Evolutionary conservation across 2,113 vertebrate genomes (phyloP), one percentile per base, ranked within the genome.

Genomic region (Nematolebias whitei): DNA sequence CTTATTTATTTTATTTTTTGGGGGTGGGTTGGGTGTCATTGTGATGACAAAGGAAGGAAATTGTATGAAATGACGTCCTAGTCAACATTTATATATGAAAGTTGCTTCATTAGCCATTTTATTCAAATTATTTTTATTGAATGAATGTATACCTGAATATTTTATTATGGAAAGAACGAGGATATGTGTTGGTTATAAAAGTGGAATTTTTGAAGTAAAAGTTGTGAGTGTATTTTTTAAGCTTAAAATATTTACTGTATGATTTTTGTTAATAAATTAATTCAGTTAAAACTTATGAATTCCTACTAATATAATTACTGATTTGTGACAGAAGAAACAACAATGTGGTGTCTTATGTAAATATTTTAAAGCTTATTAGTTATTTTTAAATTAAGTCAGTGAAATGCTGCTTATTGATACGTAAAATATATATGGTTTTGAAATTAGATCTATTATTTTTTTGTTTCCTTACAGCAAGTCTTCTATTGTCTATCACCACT

Each of bases 111-210:
- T 22, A 39, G 18, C 19, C 59, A 23, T 35, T 15, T 22, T 48
- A 56, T 59, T 55, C 76, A 18, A 16, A 44, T 16, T 18, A 44
- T 44, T 44, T 44, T 44, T 44, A 8, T n/a, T 50, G 6, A 1
- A 16, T 26, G n/a, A 9, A 24, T n/a, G n/a, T 45, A 56, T 54
- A 19, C 70, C 2, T 12, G 23, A 22, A 13, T n/a, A 43, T 58
- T 54, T 32, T 65, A 24, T 62, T 23, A 19, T 53, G 19, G 18
- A 20, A 26, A 35, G 20, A 16, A 50, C 53, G 32, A 26, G 24
- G 45, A 40, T 40, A 4, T 62, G 15, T 73, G 35, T 50, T 66
- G 11, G 71, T 65, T 74, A 60, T 19, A 50, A 65, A 75, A 55
- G 35, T 52, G 4, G 8, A 6, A 32, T 48, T 24, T 40, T 63